phyloP scores from a whole-genome alignment of 2,113 vertebrate species.

The Orthonyx spaldingii region DNA sequence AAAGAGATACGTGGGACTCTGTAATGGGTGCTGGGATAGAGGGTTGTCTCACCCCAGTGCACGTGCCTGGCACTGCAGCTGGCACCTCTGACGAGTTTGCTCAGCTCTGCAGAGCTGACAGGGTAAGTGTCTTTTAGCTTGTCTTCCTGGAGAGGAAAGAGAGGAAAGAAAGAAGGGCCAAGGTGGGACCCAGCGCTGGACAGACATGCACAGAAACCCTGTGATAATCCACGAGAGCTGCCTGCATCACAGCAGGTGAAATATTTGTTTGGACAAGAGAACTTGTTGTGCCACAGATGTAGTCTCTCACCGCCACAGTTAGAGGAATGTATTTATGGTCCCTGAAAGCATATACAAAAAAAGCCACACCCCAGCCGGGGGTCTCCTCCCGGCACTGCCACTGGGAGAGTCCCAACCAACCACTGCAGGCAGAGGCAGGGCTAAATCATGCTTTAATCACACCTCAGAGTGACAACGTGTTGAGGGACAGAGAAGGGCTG shows the following conservation, averaged over 20 bases:
- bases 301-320: rapidly evolving
- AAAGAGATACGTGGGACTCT: background rate
- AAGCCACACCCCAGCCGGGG: background rate
- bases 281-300: background rate
- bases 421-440: background rate
- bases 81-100: background rate
- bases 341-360: background rate
- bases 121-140: background rate
- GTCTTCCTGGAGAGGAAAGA: background rate
- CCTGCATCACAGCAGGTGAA: background rate
- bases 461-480: background rate
- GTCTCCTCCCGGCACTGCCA: background rate
- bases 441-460: constrained; percentile 30
- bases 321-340: background rate
- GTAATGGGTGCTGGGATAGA: background rate
- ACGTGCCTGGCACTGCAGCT: background rate
- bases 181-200: background rate
- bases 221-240: background rate
- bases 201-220: background rate
- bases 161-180: background rate
- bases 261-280: background rate
- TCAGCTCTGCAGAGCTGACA: background rate
- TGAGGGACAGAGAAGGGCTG: background rate
- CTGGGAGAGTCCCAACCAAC: background rate
- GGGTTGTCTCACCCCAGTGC: rapidly evolving